These are phyloP conservation scores for Hippocampus kuda DNA, from an alignment of 2,797 vertebrate genomes.

Conservation along the genomic window DNA sequence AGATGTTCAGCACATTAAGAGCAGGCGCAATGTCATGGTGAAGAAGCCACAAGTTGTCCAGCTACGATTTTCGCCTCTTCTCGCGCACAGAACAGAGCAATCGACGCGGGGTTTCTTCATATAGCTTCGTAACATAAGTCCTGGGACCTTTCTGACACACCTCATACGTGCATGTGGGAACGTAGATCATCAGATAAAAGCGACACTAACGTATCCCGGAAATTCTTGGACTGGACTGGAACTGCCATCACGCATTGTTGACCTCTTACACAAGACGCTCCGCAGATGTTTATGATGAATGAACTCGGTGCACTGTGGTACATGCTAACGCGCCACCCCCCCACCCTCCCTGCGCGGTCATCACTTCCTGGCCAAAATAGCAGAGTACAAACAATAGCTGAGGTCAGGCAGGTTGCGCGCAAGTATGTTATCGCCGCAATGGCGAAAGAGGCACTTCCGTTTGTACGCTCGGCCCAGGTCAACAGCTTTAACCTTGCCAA, in stretches of 20 bases:
- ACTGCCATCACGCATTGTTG: not conserved
- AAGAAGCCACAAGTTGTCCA: too few species aligned
- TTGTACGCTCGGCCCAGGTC: not conserved
- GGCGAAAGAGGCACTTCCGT: not conserved
- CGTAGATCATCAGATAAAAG: not conserved
- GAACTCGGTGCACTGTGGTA: not conserved
- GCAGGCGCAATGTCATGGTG: too few species aligned
- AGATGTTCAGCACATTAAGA: too few species aligned
- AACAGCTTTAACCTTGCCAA: not conserved
- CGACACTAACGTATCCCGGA: not conserved
- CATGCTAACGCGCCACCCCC: not conserved
- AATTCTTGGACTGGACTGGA: not conserved
- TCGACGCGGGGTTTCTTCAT: not conserved
- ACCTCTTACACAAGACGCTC: not conserved
- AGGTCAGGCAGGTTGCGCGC: not conserved
- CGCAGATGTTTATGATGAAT: not conserved
- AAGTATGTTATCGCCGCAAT: not conserved
- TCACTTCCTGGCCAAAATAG: not conserved
- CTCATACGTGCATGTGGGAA: not conserved
- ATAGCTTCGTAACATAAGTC: not conserved
- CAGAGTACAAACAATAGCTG: not conserved
- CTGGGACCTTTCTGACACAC: not conserved
- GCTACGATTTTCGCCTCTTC: too few species aligned
- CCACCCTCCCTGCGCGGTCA: not conserved
- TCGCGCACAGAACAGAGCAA: not conserved